Evolutionary conservation across 2,888 invertebrate species (phyloP), one percentile per base, ranked within the genome.

Genomic region (Drosophila picticornis): DNA sequence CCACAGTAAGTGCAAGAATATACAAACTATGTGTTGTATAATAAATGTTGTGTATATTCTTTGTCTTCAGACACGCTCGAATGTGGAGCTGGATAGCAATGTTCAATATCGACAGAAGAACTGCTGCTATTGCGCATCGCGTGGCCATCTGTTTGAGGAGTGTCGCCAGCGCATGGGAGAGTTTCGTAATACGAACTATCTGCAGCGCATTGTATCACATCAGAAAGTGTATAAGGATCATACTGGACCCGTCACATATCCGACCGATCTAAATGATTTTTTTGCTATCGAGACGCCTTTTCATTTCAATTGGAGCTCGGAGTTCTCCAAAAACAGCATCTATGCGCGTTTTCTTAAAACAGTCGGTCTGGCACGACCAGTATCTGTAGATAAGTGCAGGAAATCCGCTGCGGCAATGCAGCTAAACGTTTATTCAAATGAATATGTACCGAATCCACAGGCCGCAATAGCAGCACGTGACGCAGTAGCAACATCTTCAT

Each of bases 91-190:
- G 3, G 87, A 90, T n/a, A 84, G 67, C 56, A 74, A 79, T 4
- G 81, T 92, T 7, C 79, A 83, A 60, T 91, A 91, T 55, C 92
- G 77, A 25, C 93, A 93, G 56, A 92, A 94, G 82, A 94, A 92
- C 84, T 95, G 95, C 92, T 95, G 95, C 79, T 94, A 95, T 32
- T 95, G 95, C 85, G 93, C 94, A 2, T 92, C 93, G 0, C 94
- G 94, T 16, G 95, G 95, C 0, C 95, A 95, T 86, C 84, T 91
- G 32, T 87, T 93, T 1, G 93, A 93, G 62, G 84, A 88, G n/a
- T 94, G 94, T 61, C 88, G 86, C 19, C 74, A 90, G 19, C 88
- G 91, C 7, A 87, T 92, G n/a, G 83, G 88, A 13, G 92, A 93
- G 56, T 93, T 90, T 80, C 92, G 66, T 48, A 27, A 75, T 66